Evolutionary conservation across 2,888 invertebrate species (phyloP), one percentile per base, ranked within the genome.

Genomic region (Cecidostiba fungosa): DNA sequence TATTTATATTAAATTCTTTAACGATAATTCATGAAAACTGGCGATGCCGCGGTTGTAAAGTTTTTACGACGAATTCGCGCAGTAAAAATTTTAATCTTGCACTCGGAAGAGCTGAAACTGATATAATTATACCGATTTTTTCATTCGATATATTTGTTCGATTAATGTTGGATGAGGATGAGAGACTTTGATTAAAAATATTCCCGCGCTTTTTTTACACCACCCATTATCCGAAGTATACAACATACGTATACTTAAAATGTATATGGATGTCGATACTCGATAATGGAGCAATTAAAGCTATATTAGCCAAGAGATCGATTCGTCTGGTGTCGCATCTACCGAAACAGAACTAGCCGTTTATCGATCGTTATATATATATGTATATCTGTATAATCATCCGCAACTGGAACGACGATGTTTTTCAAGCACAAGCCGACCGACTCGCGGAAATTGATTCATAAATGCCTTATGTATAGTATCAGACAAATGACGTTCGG

Each of bases 371-470:
- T n/a, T n/a, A n/a, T n/a, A n/a, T n/a, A n/a, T n/a, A n/a, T n/a
- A n/a, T n/a, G n/a, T n/a, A n/a, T n/a, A n/a, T n/a, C n/a, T n/a
- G n/a, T n/a, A n/a, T n/a, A 78, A 78, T 78, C 66, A 78, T 69
- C 26, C 39, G 70, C 70, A 72, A 39, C 36, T 39, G 70, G 70
- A 72, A 36, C 39, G 70, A 19, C 62, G 62, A 23, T 36, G 19
- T 70, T 70, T 70, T 70, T 70, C 70, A 70, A 36, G 5, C 6
- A 10, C 4, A 10, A 5, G 26, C 66, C 50, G 50, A 50, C 19
- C 14, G 70, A 10, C 14, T 3, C 6, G 74, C 23, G 36, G 69
- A 79, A 80, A 84, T 84, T 80, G 84, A 80, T 85, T 85, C 85
- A 85, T 80, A 80, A 85, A 80, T 84, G 62, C 50, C 78, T 84